phyloP scores from a whole-genome alignment of 2,113 vertebrate species.

The Mus spicilegus region DNA sequence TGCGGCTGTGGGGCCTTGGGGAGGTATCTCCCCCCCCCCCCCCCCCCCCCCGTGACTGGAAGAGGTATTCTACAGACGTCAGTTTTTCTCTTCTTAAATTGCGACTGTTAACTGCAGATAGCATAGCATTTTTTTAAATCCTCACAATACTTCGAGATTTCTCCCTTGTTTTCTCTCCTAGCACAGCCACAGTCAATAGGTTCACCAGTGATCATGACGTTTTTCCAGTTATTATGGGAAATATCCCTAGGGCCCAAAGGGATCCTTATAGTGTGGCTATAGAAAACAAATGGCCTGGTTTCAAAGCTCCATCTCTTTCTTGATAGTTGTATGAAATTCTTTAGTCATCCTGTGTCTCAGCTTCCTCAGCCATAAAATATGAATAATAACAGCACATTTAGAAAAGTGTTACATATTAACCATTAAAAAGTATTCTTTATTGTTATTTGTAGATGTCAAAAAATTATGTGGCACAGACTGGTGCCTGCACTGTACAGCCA shows the following conservation, averaged over 20 bases:
- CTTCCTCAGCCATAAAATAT: constrained; percentile 29
- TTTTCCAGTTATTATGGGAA: constrained; percentile 9
- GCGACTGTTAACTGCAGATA: background rate
- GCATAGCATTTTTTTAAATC: background rate
- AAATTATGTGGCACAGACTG: constrained; percentile 43
- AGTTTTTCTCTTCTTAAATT: constrained; percentile 22
- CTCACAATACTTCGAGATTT: background rate
- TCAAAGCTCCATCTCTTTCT: background rate
- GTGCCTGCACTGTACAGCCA: background rate
- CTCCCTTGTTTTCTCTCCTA: background rate
- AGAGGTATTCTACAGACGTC: constrained; percentile 25
- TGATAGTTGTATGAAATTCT: background rate
- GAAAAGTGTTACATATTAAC: background rate
- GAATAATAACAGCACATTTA: constrained; percentile 18
- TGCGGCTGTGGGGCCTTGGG: background rate
- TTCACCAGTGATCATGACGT: background rate
- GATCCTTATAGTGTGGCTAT: background rate
- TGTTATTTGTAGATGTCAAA: constrained; percentile 61
- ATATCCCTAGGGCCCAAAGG: background rate
- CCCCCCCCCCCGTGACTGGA: background rate
- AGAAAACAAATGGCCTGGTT: background rate
- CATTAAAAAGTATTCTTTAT: constrained; percentile 18
- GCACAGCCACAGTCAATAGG: background rate
- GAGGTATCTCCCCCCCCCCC: background rate
- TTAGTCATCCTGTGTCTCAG: background rate